Base-by-base conservation (phyloP, 2,888 invertebrate species). In the Sipha maydis region DNA sequence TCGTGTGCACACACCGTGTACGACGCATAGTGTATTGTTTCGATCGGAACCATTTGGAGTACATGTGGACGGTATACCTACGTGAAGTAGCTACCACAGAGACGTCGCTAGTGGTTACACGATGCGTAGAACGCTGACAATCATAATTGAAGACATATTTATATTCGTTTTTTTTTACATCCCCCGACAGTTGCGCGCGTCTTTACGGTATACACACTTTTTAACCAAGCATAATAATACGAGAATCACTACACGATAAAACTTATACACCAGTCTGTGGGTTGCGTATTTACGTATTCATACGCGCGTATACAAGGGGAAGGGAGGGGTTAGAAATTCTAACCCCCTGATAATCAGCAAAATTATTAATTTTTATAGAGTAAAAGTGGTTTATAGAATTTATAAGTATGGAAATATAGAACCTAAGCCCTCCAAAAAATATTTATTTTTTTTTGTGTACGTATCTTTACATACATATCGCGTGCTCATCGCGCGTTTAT, bases 31-130 rank as follows among this genome's bases (percentile, higher is more conserved):
- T 19, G 38, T 79, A 79, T 75, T 83, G 79, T 85, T 79, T n/a
- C 79, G 34, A 73, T 79, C 11, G 54, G 19, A 25, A 56, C 54
- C 86, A 86, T 86, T 86, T 86, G 86, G 86, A 79, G 73, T 86
- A 61, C 86, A 86, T 73, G 86, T 86, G 86, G 80, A 85, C 38
- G 5, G 1, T 56, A 4, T 17, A 17, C 21, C 17, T 11, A 48
- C n/a, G 48, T 82, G 28, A 28, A 28, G n/a, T 28, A 28, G 31
- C 17, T 2, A 38, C 25, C 38, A 67, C 41, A 75, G 21, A 61
- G 48, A 61, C 61, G 34, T 25, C 28, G 28, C 4, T 31, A 28
- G 34, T 21, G 31, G 38, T 7, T 41, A 48, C 14, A 48, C 14
- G 48, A 48, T 48, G 48, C 48, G 48, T 48, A 48, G 48, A 48